Base-by-base conservation (phyloP, 2,888 invertebrate genomes). In the Trissonchulus sp. region DNA sequence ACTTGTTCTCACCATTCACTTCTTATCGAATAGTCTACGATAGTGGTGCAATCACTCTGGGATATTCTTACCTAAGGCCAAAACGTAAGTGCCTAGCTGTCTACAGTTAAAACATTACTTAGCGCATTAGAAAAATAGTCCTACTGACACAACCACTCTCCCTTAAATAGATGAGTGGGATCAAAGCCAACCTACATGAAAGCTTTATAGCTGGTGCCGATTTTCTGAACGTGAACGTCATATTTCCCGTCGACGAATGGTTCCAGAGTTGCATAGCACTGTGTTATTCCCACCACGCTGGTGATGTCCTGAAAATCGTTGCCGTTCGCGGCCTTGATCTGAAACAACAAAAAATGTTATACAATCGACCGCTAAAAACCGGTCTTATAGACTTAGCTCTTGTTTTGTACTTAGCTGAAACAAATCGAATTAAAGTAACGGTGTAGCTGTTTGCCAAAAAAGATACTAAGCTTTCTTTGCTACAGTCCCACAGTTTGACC, bases 221-320 rank as follows among this genome's bases (percentile, higher is more conserved):
- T 95, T 88, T 96, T 98, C 87, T 98, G 97, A 82, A 98, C 92
- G 86, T 97, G 97, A 78, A 98, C 92, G 87, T 98, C 98, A 87
- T 93, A 98, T 88, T 97, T 97, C 82, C 94, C 93, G 85, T 98
- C 97, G 80, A 98, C 90, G 87, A 93, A 98, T 1, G 95, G 94
- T 86, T 98, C 98, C 35, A 95, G 92, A 72, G 96, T 96, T 87
- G 93, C 93, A 85, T 97, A 97, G 69, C 91, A 90, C 76, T 91
- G 90, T 78, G 94, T 89, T 83, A 96, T 91, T 37, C 94, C 93
- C 23, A 97, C 93, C 74, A 97, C 91, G 79, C 94, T 93, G 31
- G 94, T 93, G 83, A 96, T 92, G 86, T 97, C 97, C 89, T 88
- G 88, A 88, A 93, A 93, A 86, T 93, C 93, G 84, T 91, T 89